Conservation (phyloP, 2,888 invertebrate genomes). For the Carterocephalus palaemon region DNA sequence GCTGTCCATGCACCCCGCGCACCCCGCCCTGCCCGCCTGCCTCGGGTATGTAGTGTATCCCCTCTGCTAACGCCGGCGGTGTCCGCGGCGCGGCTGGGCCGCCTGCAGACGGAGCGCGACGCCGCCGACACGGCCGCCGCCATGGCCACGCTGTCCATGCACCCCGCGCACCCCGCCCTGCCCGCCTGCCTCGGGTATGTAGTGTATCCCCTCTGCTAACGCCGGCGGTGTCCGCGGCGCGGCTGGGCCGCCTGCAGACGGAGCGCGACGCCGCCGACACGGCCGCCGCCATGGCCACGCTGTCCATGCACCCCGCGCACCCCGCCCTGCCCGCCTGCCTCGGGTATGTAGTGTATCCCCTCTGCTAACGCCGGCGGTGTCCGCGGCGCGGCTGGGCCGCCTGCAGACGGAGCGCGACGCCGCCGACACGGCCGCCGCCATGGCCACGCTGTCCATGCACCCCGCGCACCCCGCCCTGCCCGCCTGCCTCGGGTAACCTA, state of each 20-base stretch:
- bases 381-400: slow-evolving; percentile 74
- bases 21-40: slow-evolving; percentile 23
- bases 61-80: slow-evolving; percentile 81
- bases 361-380: slow-evolving; percentile 84
- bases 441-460: slow-evolving; percentile 96
- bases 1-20: slow-evolving; percentile 86
- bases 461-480: slow-evolving; percentile 39
- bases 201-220: too few relatives aligned
- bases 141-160: slow-evolving; percentile 96
- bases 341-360: too few relatives aligned
- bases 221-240: slow-evolving; percentile 85
- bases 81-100: slow-evolving; percentile 80
- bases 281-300: slow-evolving; percentile 94
- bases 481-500: slow-evolving; percentile 34
- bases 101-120: slow-evolving; percentile 88
- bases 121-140: slow-evolving; percentile 95
- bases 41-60: too few relatives aligned
- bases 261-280: slow-evolving; percentile 96
- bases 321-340: slow-evolving; percentile 24
- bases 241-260: slow-evolving; percentile 75
- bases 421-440: slow-evolving; percentile 94
- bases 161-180: slow-evolving; percentile 46
- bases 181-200: slow-evolving; percentile 18
- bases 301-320: slow-evolving; percentile 85
- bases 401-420: slow-evolving; percentile 92